phyloP scores from a whole-genome alignment of 2,113 vertebrate genomes.

The Pangasianodon hypophthalmus region DNA sequence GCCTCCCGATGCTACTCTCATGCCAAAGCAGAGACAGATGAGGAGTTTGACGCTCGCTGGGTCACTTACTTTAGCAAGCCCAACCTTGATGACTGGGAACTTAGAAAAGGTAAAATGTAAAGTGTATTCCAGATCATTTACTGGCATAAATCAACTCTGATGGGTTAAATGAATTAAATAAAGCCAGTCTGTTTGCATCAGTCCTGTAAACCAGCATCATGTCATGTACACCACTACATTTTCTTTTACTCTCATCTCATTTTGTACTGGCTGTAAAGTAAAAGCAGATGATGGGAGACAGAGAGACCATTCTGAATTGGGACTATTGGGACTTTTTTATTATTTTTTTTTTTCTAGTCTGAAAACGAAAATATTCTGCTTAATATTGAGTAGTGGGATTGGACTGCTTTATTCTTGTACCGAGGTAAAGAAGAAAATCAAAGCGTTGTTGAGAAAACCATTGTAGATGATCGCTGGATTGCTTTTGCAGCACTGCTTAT shows the following conservation, averaged over 20 bases:
- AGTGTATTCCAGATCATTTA: background rate
- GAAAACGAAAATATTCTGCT: no score
- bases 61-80: conserved; percentile 96
- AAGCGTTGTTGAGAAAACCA: background rate
- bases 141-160: background rate
- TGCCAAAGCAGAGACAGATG: conserved; percentile 89
- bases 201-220: background rate
- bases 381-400: no score
- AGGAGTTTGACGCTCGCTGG: conserved; percentile 98
- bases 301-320: background rate
- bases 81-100: conserved; percentile 94
- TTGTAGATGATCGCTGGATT: no score
- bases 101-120: conserved; percentile 85
- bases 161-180: background rate
- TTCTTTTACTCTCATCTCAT: background rate
- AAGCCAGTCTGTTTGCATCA: background rate
- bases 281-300: background rate
- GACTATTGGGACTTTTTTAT: no score
- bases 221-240: background rate
- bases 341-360: no score
- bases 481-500: no score
- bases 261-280: background rate
- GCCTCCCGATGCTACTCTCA: conserved; percentile 88
- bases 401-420: background rate
- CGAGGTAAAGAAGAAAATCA: background rate